phyloP scores from a whole-genome alignment of 2,113 vertebrate genomes.

The Cryptoleucopteryx plumbea region DNA sequence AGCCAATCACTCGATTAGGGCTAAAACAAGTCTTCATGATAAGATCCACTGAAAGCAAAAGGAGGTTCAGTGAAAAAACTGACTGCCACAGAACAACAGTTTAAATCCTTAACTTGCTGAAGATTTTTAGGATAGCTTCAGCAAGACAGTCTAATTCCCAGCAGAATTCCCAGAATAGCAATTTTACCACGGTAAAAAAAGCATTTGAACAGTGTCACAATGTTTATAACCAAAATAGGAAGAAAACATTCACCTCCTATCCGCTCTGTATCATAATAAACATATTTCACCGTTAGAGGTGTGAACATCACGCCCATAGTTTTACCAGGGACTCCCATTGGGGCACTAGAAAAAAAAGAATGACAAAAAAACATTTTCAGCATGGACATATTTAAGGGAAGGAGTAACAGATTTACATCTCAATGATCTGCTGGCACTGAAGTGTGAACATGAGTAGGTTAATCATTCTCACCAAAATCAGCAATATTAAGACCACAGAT shows the following conservation, averaged over 20 bases:
- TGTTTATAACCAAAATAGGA: not conserved
- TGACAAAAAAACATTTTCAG: not conserved
- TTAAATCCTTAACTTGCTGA: not conserved
- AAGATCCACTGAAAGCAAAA: slow-evolving; percentile 83
- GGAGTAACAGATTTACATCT: not conserved
- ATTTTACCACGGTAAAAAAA: not conserved
- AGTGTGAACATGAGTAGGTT: not conserved
- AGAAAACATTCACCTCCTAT: slow-evolving; percentile 85
- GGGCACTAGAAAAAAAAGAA: slow-evolving; percentile 75
- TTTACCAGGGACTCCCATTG: slow-evolving; percentile 95
- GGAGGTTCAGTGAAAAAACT: not conserved
- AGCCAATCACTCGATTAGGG: slow-evolving; percentile 85
- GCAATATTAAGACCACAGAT: not conserved
- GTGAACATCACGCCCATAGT: slow-evolving; percentile 99
- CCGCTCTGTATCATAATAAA: slow-evolving; percentile 94
- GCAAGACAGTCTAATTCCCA: not conserved
- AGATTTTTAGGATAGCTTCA: not conserved
- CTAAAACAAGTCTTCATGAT: slow-evolving; percentile 89
- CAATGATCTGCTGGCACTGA: not conserved
- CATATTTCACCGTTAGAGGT: slow-evolving; percentile 89
- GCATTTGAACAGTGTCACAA: not conserved
- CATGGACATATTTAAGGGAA: not conserved
- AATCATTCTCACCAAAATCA: not conserved
- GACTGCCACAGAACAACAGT: not conserved
- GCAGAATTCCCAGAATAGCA: not conserved